Evolutionary conservation across 2,888 invertebrate genomes (phyloP), one percentile per base, ranked within the genome.

Genomic region (Ptilodon capucinus): DNA sequence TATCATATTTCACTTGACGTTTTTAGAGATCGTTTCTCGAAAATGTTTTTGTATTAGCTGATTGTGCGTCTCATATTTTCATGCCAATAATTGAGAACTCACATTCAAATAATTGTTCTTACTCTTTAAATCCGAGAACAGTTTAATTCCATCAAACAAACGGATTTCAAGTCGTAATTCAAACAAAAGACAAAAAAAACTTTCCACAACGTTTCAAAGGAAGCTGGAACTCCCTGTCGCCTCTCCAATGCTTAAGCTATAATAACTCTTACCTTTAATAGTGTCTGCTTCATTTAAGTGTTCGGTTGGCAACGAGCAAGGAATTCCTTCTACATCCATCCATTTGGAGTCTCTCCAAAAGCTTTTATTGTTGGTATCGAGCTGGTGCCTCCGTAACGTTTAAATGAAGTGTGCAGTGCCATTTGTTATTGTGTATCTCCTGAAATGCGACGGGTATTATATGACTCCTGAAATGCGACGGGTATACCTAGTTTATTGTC

Each of bases 311-410:
- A 44, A 46, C 51, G 56, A 57, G 55, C 57, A 50, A 43, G 40
- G 40, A 67, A 64, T 64, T 61, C 48, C 60, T 54, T 57, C 54
- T 46, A 59, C 54, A 46, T 46, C 48, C 52, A 51, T 75, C 76
- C 79, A 83, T 84, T 87, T 89, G 87, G 88, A 88, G 78, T 57
- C 68, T 73, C 63, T 85, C 86, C 88, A 87, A 86, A 71, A 68
- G 74, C 76, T 81, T 84, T 86, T 84, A 84, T 82, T 82, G 77
- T 78, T 74, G 72, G 72, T 77, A 81, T 83, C 67, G 79, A 79
- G 74, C 71, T 64, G 59, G 69, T 68, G 72, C 70, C 67, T 68
- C 65, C 62, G 63, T 68, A 67, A 64, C 60, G 64, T 72, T 79
- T 80, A 76, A 80, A 82, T 76, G 73, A 75, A 77, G 68, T 73